Evolutionary conservation across 2,888 invertebrate genomes (phyloP), one percentile per base, ranked within the genome.

Genomic region (Leucophenga montana): DNA sequence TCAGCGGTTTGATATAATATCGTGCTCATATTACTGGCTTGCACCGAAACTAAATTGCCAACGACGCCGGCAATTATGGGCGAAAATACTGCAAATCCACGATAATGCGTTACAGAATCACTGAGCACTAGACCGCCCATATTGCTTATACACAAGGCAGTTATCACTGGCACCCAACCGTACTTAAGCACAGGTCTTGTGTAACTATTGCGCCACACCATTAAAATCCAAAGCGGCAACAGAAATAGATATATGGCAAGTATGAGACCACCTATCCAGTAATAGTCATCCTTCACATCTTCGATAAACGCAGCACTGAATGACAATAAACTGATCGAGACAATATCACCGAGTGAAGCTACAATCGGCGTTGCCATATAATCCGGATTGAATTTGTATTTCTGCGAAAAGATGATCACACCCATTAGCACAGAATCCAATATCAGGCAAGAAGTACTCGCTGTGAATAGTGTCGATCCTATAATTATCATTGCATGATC

Each of bases 331-430:
- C 76, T 73, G 3, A 78, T 70, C 39, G 78, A 73, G 5, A 73
- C 57, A 6, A 78, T 73, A 67, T 78, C 77, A 4, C 78, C 77
- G 14, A 78, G 64, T 6, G 77, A 78, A 4, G 78, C 76, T 27
- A 75, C 78, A 56, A 78, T 68, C 6, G 77, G 77, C 8, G 76
- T 76, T 22, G 77, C 78, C 68, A 78, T 69, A n/a, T 78, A 78
- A 22, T 78, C 78, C 33, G 77, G 77, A 64, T 78, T 78, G 20
- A 75, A 73, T 20, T 65, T 39, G 62, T 73, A 78, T 1, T 69
- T 66, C 27, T 76, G 71, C 8, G 78, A 78, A 48, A 78, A 76
- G 4, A 78, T 53, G 4, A 78, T 71, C 0, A 71, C 48, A 0
- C 48, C n/a, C 67, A 78, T 73, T 13, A 78, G 20, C 16, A 67